Conservation (phyloP, 23 tunicate genomes). For the Clavelina lepadiformis region DNA sequence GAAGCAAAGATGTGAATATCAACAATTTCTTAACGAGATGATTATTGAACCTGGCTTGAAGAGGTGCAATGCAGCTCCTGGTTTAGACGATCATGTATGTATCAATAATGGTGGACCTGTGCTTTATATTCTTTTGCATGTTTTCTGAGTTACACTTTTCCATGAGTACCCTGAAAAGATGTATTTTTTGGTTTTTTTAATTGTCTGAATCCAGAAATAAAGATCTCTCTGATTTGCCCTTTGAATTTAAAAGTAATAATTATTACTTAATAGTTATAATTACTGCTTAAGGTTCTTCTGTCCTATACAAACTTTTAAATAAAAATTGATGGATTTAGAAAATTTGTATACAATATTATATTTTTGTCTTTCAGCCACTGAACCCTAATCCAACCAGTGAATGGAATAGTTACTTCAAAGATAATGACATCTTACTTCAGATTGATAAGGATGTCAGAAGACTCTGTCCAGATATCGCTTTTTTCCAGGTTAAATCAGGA, state of each 20-base stretch:
- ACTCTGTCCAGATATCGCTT: slow-evolving; percentile 92
- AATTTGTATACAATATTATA: not conserved
- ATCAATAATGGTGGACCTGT: not conserved
- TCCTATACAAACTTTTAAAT: too few relatives aligned
- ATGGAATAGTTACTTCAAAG: slow-evolving; percentile 94
- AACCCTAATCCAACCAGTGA: slow-evolving; percentile 88
- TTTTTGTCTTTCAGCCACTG: slow-evolving; percentile 43
- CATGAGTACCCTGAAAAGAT: too few relatives aligned
- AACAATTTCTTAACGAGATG: slow-evolving; percentile 63
- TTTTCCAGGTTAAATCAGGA: slow-evolving; percentile 91
- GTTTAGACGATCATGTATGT: slow-evolving; percentile 65
- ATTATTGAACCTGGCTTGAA: slow-evolving; percentile 75
- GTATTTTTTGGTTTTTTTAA: too few relatives aligned
- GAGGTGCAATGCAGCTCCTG: slow-evolving; percentile 31
- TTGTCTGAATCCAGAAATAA: too few relatives aligned
- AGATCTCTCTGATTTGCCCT: too few relatives aligned
- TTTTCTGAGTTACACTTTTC: too few relatives aligned
- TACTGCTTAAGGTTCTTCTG: too few relatives aligned
- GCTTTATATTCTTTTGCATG: too few relatives aligned
- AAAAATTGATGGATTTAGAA: too few relatives aligned
- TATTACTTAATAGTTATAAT: too few relatives aligned
- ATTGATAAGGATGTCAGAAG: slow-evolving; percentile 97
- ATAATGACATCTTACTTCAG: slow-evolving; percentile 77
- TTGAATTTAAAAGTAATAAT: too few relatives aligned
- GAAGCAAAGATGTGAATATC: slow-evolving; percentile 45